A percentile compares a stretch with the other conserved stretches of the same genome.
phyloP scores from a whole-genome alignment of 1,140 invertebrate genomes.

The Drosophila orosa region DNA sequence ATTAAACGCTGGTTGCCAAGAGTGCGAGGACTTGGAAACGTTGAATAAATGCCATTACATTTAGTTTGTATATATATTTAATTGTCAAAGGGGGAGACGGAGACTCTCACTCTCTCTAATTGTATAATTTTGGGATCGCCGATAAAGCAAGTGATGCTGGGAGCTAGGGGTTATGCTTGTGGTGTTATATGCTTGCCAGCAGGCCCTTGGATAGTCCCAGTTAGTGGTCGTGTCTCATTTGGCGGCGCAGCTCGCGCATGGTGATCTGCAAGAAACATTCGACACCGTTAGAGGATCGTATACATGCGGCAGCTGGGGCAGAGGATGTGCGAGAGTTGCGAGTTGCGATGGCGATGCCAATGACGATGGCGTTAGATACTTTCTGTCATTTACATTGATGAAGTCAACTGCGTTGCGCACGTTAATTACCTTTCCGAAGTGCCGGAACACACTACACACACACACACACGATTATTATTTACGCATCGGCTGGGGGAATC shows the following conservation, averaged over 20 bases:
- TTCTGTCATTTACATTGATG: slow-evolving; percentile 39
- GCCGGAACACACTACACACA: slow-evolving; percentile 33
- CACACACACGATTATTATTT: slow-evolving; percentile 48
- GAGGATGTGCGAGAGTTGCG: slow-evolving; percentile 8
- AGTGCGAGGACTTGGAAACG: not conserved
- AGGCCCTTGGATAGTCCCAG: not conserved
- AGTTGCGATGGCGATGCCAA: not conserved
- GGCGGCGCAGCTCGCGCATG: slow-evolving; percentile 69
- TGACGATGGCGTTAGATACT: slow-evolving; percentile 41
- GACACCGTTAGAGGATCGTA: slow-evolving; percentile 19
- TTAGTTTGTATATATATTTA: not conserved
- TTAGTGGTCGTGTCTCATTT: slow-evolving; percentile 55
- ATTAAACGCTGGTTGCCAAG: slow-evolving; percentile 50
- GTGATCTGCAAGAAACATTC: slow-evolving; percentile 66
- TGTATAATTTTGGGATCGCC: not conserved
- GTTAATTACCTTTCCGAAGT: slow-evolving; percentile 57
- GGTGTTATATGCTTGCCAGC: slow-evolving; percentile 6
- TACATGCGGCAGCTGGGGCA: not conserved
- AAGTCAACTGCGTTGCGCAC: slow-evolving; percentile 36
- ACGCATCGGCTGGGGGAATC: slow-evolving; percentile 41
- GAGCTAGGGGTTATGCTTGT: not conserved
- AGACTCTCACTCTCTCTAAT: not conserved
- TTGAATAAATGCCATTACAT: not conserved
- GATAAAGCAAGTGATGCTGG: not conserved
- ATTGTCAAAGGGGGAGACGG: not conserved